Evolutionary conservation across 2,888 invertebrate species (phyloP), one percentile per base, ranked within the genome.

Genomic region (Athetis lepigone): DNA sequence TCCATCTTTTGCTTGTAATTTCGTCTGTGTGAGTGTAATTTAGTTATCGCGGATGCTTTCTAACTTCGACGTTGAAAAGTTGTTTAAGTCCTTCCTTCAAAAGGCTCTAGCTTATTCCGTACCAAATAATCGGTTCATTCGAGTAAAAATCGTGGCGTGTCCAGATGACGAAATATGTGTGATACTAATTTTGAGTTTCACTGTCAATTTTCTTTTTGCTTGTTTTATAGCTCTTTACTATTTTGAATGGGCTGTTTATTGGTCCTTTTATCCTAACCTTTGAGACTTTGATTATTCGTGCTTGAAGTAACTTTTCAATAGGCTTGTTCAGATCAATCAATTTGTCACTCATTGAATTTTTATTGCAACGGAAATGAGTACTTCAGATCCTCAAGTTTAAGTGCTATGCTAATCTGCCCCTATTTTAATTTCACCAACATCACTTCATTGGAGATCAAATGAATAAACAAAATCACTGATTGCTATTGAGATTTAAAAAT

Each of bases 351-450:
- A 56, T 36, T 50, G 9, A 42, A 67, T 43, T 61, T n/a, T 13
- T n/a, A n/a, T 61, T n/a, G 2, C 13, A 27, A 37, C 36, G 3
- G 25, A 37, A 11, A 33, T 37, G 33, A 52, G 8, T 19, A 16
- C 51, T 57, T 50, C 8, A 23, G 19, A 11, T 13, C 46, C 36
- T 58, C 58, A 76, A 18, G 18, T 37, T 49, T 36, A 8, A 62
- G 57, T 46, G 4, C 40, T 9, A 36, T 16, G 39, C 27, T 64
- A n/a, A 29, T 50, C n/a, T 40, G 40, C 72, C 72, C 79, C 50
- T 59, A 75, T 65, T 43, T 19, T 23, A 29, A 19, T 52, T 33
- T 61, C 16, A 49, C 52, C 46, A 46, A 36, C 18, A 65, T 51
- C 8, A 11, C 11, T 58, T 42, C 29, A n/a, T 47, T 27, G 5